Evolutionary conservation across 2,113 vertebrate species (phyloP).

Genomic region (Actinemys pallida): DNA sequence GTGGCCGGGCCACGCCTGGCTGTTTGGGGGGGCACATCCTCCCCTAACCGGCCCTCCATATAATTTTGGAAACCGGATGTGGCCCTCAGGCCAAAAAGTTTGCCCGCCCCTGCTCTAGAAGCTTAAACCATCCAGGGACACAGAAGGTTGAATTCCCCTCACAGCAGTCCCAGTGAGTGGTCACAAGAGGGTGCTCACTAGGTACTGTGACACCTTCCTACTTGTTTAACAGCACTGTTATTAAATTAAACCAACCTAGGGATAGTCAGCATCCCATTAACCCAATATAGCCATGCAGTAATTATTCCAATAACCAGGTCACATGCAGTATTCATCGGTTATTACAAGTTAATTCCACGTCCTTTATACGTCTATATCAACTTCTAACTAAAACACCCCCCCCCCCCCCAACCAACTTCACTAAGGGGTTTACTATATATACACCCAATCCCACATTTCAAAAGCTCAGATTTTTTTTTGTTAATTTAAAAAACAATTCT

Average conservation of each 20-base stretch:
- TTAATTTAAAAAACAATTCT: not conserved
- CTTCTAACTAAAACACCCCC: not conserved
- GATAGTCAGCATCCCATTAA: not conserved
- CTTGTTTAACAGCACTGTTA: not conserved
- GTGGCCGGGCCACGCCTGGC: no score
- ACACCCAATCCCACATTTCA: not conserved
- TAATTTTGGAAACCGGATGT: no score
- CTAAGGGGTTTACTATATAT: not conserved
- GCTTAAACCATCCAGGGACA: not conserved
- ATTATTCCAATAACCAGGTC: not conserved
- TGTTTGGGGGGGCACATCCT: no score
- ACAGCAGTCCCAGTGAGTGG: not conserved
- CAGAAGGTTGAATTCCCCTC: not conserved
- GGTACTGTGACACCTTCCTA: not conserved
- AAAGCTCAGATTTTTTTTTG: not conserved
- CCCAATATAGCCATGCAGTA: not conserved
- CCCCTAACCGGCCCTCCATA: no score
- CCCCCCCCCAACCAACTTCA: accelerated
- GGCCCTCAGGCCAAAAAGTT: no score
- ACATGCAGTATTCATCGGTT: not conserved
- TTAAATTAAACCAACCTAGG: not conserved
- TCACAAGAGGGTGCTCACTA: not conserved
- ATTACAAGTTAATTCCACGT: not conserved
- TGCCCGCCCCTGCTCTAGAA: not conserved
- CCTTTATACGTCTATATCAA: not conserved